Percentiles rank a stretch among this genome's conserved stretches.
phyloP scores from a whole-genome alignment of 2,113 vertebrate genomes.

The Haemorhous mexicanus region DNA sequence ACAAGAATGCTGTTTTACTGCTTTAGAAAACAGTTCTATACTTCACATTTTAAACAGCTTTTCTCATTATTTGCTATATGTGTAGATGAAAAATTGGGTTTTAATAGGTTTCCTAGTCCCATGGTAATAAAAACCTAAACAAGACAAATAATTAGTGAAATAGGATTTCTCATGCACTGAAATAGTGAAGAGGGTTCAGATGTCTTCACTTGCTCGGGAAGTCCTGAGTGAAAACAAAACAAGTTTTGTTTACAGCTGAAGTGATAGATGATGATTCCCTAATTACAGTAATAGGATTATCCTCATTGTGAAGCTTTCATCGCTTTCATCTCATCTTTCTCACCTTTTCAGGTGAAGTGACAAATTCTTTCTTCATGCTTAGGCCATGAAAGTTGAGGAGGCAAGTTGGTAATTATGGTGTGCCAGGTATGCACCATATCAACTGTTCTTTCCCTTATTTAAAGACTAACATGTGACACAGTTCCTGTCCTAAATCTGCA shows the following conservation, averaged over 20 bases:
- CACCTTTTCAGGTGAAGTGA: constrained; percentile 54
- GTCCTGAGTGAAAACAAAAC: constrained; percentile 19
- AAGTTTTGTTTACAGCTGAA: constrained; percentile 54
- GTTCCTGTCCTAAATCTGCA: background rate
- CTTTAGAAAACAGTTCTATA: background rate
- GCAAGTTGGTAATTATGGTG: background rate
- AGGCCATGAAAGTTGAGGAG: constrained; percentile 63
- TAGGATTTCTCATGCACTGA: background rate
- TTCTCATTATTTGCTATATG: background rate
- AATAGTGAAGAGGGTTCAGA: background rate
- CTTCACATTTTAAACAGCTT: background rate
- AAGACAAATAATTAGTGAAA: background rate
- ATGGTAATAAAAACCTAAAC: background rate
- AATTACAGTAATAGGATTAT: constrained; percentile 68
- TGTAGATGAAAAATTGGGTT: background rate
- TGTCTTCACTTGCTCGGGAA: background rate
- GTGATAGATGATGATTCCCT: constrained; percentile 60
- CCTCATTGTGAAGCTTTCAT: constrained; percentile 60
- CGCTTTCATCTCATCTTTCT: constrained; percentile 69
- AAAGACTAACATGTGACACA: constrained; percentile 3
- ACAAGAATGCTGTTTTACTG: background rate
- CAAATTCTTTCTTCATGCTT: constrained; percentile 41
- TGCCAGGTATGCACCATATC: constrained; percentile 19
- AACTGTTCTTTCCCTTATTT: constrained; percentile 1
- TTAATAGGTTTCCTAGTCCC: background rate